Evolutionary conservation across 2,888 invertebrate species (phyloP).

Genomic region (Melanophora roralis): DNA sequence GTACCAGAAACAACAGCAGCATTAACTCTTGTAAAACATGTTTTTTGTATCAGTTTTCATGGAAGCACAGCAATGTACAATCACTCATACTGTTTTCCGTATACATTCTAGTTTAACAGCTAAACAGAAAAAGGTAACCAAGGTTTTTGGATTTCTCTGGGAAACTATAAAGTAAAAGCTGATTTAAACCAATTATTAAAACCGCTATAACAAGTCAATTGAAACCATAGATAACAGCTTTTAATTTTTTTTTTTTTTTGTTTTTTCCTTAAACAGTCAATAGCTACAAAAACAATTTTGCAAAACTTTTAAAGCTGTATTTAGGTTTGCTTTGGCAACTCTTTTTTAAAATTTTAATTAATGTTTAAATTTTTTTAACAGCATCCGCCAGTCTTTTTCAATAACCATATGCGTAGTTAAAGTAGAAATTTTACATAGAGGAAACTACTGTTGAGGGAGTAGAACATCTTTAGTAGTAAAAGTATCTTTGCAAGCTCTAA

Average conservation of each 20-base stretch:
- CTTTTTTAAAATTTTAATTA: background rate
- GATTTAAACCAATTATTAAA: too few relatives aligned
- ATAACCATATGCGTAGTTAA: too few relatives aligned
- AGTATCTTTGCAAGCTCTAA: too few relatives aligned
- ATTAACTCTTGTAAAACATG: background rate
- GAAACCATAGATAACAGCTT: too few relatives aligned
- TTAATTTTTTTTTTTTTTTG: too few relatives aligned
- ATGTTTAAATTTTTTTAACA: background rate
- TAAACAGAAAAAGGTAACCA: background rate
- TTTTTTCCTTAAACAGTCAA: too few relatives aligned
- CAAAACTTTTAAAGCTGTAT: too few relatives aligned
- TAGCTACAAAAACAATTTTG: too few relatives aligned
- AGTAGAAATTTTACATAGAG: too few relatives aligned
- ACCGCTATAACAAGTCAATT: too few relatives aligned
- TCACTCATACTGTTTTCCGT: background rate
- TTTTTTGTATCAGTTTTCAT: background rate
- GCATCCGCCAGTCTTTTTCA: background rate
- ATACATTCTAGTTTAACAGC: background rate
- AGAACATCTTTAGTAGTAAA: background rate
- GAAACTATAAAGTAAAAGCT: too few relatives aligned
- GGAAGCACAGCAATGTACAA: background rate
- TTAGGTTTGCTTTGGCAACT: background rate
- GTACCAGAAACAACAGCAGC: background rate
- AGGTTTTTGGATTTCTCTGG: background rate
- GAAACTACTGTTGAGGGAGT: too few relatives aligned